Evolutionary conservation across 2,888 invertebrate genomes (phyloP).

Genomic region (Phortica okadai): DNA sequence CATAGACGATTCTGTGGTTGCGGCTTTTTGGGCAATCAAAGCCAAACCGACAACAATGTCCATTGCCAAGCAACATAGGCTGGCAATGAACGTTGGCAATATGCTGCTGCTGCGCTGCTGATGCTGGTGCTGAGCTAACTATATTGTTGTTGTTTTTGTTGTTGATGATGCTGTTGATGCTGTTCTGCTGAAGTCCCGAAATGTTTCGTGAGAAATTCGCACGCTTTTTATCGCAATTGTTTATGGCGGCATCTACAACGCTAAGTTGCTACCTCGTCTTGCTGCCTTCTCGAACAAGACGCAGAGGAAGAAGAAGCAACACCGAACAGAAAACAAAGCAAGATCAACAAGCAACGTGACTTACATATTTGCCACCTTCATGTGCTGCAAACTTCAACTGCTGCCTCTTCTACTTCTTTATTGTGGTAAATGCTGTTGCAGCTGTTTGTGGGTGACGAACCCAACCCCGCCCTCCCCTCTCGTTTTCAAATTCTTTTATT

Average conservation of each 20-base stretch:
- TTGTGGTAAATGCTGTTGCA: not conserved
- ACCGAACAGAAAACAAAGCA: constrained; percentile 39
- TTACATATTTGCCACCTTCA: constrained; percentile 69
- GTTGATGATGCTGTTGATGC: constrained; percentile 34
- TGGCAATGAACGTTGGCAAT: constrained; percentile 39
- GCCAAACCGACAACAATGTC: not conserved
- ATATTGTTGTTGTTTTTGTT: constrained; percentile 27
- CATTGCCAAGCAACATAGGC: not conserved
- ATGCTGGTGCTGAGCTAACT: constrained; percentile 21
- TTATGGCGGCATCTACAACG: constrained; percentile 65
- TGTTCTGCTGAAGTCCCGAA: constrained; percentile 5
- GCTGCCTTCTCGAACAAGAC: constrained; percentile 42
- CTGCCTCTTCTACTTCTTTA: not conserved
- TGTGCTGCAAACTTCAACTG: constrained; percentile 33
- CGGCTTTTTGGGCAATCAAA: constrained; percentile 17
- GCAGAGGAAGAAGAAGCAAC: constrained; percentile 54
- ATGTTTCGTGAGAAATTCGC: constrained; percentile 66
- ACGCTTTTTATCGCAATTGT: constrained; percentile 70
- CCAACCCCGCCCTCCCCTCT: not conserved
- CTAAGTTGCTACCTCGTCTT: constrained; percentile 35
- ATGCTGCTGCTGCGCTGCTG: constrained; percentile 27
- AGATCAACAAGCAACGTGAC: constrained; percentile 59
- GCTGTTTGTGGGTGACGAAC: constrained; percentile 56
- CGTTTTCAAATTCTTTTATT: not conserved
- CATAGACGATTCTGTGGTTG: not conserved